Percentiles rank a stretch among this genome's conserved stretches.
phyloP scores from a whole-genome alignment of 2,113 vertebrate species.

The Arizona elegans region DNA sequence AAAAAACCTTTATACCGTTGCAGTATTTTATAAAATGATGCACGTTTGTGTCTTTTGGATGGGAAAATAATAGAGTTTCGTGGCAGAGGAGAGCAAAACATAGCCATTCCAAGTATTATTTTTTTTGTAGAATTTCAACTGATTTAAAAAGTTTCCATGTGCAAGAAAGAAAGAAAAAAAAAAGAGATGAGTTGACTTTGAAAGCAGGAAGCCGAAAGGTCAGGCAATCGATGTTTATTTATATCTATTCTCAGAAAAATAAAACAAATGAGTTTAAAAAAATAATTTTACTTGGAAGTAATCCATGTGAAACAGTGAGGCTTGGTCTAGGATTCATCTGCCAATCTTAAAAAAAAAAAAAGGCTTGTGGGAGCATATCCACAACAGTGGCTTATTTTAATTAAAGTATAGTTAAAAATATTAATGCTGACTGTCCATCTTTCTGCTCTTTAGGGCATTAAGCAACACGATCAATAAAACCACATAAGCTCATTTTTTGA shows the following conservation, averaged over 20 bases:
- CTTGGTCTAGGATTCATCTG: background rate
- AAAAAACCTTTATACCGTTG: background rate
- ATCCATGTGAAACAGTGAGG: background rate
- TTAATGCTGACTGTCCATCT: slow-evolving; percentile 59
- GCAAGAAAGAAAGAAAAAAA: background rate
- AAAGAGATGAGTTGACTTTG: background rate
- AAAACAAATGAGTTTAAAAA: slow-evolving; percentile 1
- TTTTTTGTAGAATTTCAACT: background rate
- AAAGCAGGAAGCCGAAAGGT: slow-evolving; percentile 27
- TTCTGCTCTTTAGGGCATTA: slow-evolving; percentile 57
- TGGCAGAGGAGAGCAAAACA: background rate
- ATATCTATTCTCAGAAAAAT: background rate
- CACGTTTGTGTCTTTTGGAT: background rate
- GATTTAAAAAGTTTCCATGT: background rate
- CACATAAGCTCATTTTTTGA: slow-evolving; percentile 59
- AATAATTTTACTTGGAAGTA: background rate
- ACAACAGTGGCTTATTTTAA: slow-evolving; percentile 48
- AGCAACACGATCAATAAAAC: slow-evolving; percentile 60
- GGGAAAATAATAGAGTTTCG: background rate
- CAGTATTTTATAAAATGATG: background rate
- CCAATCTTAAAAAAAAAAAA: slow-evolving; percentile 1
- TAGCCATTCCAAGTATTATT: background rate
- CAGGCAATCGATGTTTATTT: background rate
- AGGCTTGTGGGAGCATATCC: slow-evolving; percentile 41
- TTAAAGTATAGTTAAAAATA: slow-evolving; percentile 57